Conservation (phyloP, 2,797 vertebrate species). For the Lutra lutra region DNA sequence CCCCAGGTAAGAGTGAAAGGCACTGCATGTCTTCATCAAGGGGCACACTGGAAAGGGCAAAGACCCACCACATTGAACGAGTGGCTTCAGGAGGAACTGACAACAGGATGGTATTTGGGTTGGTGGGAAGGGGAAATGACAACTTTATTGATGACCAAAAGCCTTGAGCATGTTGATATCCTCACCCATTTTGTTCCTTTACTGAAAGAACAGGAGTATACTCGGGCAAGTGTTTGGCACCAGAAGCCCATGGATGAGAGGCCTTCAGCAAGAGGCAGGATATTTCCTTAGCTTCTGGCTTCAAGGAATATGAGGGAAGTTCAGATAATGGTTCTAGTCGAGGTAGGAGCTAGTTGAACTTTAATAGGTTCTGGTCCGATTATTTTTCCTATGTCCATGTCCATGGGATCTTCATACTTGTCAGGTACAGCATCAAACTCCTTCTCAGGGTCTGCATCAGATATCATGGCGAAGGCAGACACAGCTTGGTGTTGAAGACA, state of each 20-base stretch:
- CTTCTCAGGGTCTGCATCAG: neutral
- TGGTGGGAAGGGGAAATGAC: neutral
- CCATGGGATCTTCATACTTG: neutral
- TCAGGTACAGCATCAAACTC: neutral
- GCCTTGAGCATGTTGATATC: neutral
- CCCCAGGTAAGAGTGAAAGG: neutral
- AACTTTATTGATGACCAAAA: neutral
- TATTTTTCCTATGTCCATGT: neutral
- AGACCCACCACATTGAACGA: neutral
- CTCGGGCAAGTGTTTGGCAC: too few relatives aligned
- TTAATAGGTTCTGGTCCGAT: neutral
- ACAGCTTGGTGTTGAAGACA: neutral
- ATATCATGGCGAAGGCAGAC: neutral
- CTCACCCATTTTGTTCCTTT: neutral
- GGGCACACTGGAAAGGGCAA: neutral
- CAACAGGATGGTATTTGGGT: neutral
- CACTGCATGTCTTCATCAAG: neutral
- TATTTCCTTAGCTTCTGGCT: neutral
- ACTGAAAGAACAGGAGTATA: neutral
- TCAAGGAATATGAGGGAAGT: neutral
- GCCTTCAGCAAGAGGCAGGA: neutral
- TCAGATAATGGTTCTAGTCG: neutral
- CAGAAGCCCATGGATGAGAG: neutral
- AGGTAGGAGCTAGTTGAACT: neutral
- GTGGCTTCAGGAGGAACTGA: neutral